Conservation (phyloP, 2,797 vertebrate species). For the Pseudocheirus occidentalis region DNA sequence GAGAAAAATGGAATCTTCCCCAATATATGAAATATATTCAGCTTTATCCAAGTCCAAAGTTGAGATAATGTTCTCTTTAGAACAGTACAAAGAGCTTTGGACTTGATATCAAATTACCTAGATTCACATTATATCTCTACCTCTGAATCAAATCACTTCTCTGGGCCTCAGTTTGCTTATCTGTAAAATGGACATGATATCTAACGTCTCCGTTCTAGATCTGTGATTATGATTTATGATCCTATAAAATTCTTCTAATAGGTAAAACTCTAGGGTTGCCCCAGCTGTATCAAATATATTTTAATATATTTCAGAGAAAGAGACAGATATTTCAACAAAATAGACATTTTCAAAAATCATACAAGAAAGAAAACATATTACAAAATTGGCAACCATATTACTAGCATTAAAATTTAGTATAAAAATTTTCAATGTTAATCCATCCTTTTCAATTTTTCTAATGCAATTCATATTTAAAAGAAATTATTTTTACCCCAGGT, state of each 20-base stretch:
- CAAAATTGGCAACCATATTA: not conserved
- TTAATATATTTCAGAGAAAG: not conserved
- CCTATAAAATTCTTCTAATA: not conserved
- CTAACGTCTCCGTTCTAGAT: not conserved
- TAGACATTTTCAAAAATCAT: not conserved
- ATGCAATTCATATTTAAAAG: not conserved
- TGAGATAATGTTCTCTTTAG: not conserved
- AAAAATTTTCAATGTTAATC: not conserved
- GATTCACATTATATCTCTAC: not conserved
- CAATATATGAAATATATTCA: not conserved
- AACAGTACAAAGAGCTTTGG: not conserved
- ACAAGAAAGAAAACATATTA: not conserved
- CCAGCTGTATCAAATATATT: not conserved
- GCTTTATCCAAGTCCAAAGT: not conserved
- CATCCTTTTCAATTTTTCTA: not conserved
- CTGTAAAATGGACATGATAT: not conserved
- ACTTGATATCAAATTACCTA: not conserved
- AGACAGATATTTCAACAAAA: not conserved
- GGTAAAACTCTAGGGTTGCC: not conserved
- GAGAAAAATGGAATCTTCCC: not conserved
- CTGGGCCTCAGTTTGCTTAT: not conserved
- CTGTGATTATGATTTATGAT: not conserved
- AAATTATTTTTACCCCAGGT: not conserved
- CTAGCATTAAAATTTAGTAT: not conserved
- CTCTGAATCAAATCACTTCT: not conserved